Conservation (phyloP, 2,888 invertebrate species). For the Cecidostiba fungosa region DNA sequence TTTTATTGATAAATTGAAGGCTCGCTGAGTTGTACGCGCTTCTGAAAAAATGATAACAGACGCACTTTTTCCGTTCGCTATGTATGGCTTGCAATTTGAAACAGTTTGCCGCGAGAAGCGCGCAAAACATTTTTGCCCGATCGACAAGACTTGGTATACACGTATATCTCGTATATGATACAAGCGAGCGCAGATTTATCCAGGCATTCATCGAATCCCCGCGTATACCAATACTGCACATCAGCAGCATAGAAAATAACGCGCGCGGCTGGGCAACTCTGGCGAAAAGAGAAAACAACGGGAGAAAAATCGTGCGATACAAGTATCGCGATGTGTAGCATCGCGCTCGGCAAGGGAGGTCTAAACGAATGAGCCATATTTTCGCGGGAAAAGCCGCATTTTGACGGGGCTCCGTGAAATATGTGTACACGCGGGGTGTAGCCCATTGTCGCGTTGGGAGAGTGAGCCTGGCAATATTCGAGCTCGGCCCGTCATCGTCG, state of each 20-base stretch:
- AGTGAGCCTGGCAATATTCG: constrained; percentile 48
- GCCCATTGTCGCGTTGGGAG: constrained; percentile 36
- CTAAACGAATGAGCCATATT: constrained; percentile 40
- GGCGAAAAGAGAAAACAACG: background rate
- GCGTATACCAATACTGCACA: background rate
- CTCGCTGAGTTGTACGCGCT: no score
- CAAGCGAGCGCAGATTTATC: background rate
- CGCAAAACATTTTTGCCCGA: no score
- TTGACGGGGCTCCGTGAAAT: constrained; percentile 40
- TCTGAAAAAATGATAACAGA: no score
- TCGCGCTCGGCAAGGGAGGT: background rate
- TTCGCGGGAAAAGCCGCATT: constrained; percentile 39
- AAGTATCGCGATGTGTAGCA: background rate
- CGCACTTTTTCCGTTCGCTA: no score
- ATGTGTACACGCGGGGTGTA: background rate
- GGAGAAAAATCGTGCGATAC: constrained; percentile 11
- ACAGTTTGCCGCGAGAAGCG: no score
- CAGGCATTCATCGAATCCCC: background rate
- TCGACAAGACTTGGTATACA: background rate
- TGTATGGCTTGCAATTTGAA: no score
- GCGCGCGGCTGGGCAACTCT: no score
- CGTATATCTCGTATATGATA: background rate
- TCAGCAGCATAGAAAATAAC: background rate
- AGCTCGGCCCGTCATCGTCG: constrained; percentile 45
- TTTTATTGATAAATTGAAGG: background rate